Evolutionary conservation across 2,888 invertebrate genomes (phyloP).

Genomic region (Prionchulus punctatus): DNA sequence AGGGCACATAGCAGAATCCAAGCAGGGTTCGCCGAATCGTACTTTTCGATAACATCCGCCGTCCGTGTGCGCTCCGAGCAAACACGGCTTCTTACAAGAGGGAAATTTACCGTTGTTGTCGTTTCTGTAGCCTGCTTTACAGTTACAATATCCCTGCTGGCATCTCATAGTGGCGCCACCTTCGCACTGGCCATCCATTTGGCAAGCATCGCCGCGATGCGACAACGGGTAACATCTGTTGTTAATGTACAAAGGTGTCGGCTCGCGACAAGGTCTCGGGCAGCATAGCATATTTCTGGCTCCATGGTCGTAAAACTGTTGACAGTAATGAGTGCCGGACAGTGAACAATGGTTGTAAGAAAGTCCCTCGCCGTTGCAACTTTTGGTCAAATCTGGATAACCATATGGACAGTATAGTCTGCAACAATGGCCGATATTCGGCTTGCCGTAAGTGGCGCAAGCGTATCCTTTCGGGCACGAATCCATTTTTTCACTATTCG

Average conservation of each 20-base stretch:
- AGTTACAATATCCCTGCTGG: slow-evolving; percentile 13
- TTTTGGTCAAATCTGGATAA: slow-evolving; percentile 24
- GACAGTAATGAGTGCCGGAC: slow-evolving; percentile 28
- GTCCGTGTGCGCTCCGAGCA: neutral
- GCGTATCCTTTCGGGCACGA: slow-evolving; percentile 20
- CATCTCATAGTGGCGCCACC: slow-evolving; percentile 29
- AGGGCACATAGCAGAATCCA: neutral
- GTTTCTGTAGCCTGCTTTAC: neutral
- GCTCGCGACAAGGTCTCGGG: slow-evolving; percentile 29
- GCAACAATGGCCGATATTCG: slow-evolving; percentile 31
- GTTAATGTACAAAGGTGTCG: slow-evolving; percentile 28
- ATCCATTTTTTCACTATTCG: slow-evolving; percentile 20
- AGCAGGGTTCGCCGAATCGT: neutral
- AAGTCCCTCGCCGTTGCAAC: slow-evolving; percentile 25
- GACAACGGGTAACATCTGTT: neutral
- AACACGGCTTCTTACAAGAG: neutral
- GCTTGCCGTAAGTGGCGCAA: slow-evolving; percentile 30
- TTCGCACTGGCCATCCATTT: slow-evolving; percentile 30
- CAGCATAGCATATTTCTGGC: slow-evolving; percentile 29
- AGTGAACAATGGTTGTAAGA: slow-evolving; percentile 18
- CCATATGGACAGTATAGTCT: slow-evolving; percentile 30
- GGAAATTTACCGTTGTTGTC: neutral
- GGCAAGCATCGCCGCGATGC: slow-evolving; percentile 14
- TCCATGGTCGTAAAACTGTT: slow-evolving; percentile 17
- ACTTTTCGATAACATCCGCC: neutral